Evolutionary conservation across 2,888 invertebrate genomes (phyloP).

Genomic region (Molorchus minor): DNA sequence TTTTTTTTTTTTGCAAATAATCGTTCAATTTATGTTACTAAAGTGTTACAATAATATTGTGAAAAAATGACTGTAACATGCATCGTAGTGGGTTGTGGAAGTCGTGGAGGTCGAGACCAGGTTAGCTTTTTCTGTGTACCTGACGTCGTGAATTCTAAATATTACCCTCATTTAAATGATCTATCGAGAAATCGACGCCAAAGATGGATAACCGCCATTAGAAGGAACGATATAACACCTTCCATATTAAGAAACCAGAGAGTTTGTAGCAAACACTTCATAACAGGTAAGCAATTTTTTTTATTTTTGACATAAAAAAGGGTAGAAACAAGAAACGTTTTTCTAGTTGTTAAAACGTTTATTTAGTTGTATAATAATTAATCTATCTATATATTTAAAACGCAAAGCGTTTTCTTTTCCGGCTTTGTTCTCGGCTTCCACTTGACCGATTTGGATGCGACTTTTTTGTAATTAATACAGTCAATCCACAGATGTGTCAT

Average conservation of each 20-base stretch:
- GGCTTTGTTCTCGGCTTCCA: too few relatives aligned
- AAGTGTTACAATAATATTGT: background rate
- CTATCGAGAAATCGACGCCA: conserved; percentile 11
- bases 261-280: too few relatives aligned
- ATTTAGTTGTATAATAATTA: too few relatives aligned
- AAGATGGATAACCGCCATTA: conserved; percentile 16
- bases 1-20: background rate
- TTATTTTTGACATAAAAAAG: conserved; percentile 1
- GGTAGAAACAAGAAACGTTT: background rate
- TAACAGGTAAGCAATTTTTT: conserved; percentile 6
- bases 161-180: conserved; percentile 14
- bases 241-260: conserved; percentile 16
- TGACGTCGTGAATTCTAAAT: background rate
- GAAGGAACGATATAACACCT: conserved; percentile 9
- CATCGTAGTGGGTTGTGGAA: conserved; percentile 1
- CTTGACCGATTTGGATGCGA: too few relatives aligned
- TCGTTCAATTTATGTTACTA: background rate
- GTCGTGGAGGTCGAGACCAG: background rate
- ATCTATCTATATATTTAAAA: too few relatives aligned
- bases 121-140: background rate
- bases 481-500: too few relatives aligned
- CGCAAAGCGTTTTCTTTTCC: too few relatives aligned
- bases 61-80: background rate
- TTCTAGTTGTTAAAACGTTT: too few relatives aligned
- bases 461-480: background rate